phyloP scores from a whole-genome alignment of 2,113 vertebrate genomes.

The Erythrocercus mccallii region DNA sequence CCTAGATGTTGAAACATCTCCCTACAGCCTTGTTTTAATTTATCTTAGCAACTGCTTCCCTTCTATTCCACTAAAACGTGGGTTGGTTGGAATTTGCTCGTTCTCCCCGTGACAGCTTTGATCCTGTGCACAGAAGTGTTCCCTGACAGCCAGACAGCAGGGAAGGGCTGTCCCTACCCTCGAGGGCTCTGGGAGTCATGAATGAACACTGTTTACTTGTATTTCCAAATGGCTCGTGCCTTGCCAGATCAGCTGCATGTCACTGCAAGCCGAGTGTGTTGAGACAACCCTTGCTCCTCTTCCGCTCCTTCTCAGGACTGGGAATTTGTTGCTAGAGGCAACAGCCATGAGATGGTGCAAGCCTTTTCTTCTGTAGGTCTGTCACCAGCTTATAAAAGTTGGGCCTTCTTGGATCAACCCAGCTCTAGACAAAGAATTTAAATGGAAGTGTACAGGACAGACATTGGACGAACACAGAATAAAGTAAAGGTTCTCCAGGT shows the following conservation, averaged over 20 bases:
- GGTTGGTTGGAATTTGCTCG: constrained; percentile 24
- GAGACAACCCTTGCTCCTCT: background rate
- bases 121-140: constrained; percentile 49
- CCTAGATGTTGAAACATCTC: constrained; percentile 35
- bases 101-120: constrained; percentile 52
- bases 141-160: constrained; percentile 66
- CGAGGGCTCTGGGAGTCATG: constrained; percentile 36
- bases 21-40: constrained; percentile 60
- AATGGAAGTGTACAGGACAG: background rate
- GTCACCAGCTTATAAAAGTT: background rate
- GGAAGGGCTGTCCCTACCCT: constrained; percentile 56
- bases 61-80: constrained; percentile 41
- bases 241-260: constrained; percentile 59
- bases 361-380: background rate
- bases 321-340: background rate
- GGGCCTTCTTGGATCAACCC: background rate
- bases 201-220: constrained; percentile 65
- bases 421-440: background rate
- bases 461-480: background rate
- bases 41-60: constrained; percentile 35
- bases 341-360: background rate
- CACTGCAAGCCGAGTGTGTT: background rate
- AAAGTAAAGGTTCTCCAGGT: background rate
- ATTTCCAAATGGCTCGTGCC: constrained; percentile 50
- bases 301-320: background rate